Base-by-base conservation (phyloP, 2,888 invertebrate genomes). In the Drosophila phalerata region DNA sequence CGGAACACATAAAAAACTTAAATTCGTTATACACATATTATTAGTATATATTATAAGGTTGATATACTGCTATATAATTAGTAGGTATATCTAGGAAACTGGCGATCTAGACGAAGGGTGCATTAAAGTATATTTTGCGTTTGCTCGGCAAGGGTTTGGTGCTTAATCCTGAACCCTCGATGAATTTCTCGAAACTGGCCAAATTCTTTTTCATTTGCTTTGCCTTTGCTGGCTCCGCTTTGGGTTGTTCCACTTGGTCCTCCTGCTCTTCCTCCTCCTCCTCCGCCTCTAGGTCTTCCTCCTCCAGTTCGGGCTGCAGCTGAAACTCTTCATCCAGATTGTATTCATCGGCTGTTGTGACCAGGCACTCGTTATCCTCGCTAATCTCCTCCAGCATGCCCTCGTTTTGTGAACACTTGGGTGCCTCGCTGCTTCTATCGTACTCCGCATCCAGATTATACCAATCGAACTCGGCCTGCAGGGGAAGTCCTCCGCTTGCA, bases 391-490 rank as follows among this genome's bases (percentile, higher is more conserved):
- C 88, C 25, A 90, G 71, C 61, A 85, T 73, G 60, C 88, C 80
- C 3, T 75, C 77, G 13, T 67, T 69, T 10, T 63, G 68, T 1
- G 66, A 22, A 30, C 63, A 72, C 38, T 74, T 85, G 3, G 76
- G 62, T 11, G 68, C 64, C 8, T 87, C 91, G 15, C 81, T 48
- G 47, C 77, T 72, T 42, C 62, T 69, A 22, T 92, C 92, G 79
- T 92, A 93, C 68, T 93, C 93, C 6, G 86, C 92, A 72, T 93
- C 93, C 63, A 93, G 79, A 78, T 93, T 93, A 60, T 93, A 93
- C 93, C 92, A 93, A 79, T 93, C 93, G 63, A 93, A 93, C 69
- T 93, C 92, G 0, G 92, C 92, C 61, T 93, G 92, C 5, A 93
- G 73, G 0, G 92, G 92, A 28, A 92, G 67, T 51, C 85, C 90